phyloP scores from a whole-genome alignment of 2,797 vertebrate genomes.

The Alfaro cultratus region DNA sequence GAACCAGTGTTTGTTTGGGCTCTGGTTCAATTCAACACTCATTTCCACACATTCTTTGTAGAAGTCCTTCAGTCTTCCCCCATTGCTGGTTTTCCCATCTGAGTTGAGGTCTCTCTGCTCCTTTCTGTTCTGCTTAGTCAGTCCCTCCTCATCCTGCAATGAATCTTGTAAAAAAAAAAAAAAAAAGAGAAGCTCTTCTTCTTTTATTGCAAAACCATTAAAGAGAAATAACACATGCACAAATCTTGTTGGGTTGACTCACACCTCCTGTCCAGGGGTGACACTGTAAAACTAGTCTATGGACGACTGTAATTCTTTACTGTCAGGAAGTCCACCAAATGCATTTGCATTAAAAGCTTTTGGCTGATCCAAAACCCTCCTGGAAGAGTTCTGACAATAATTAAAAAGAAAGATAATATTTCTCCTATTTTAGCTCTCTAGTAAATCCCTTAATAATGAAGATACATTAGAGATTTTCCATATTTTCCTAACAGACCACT shows the following conservation, averaged over 20 bases:
- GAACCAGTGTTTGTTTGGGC: conserved; percentile 80
- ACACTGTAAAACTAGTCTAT: too few species aligned
- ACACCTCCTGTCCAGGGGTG: not conserved
- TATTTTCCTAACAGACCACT: too few species aligned
- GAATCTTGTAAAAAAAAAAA: conserved; percentile 72
- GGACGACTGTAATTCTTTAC: too few species aligned
- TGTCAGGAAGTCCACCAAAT: too few species aligned
- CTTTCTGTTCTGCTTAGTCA: conserved; percentile 69
- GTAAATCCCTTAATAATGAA: too few species aligned
- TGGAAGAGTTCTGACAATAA: too few species aligned
- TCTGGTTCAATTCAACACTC: conserved; percentile 70
- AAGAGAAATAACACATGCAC: conserved; percentile 54
- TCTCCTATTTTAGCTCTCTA: too few species aligned
- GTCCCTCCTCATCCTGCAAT: conserved; percentile 70
- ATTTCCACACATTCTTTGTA: conserved; percentile 82
- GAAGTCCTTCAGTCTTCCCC: conserved; percentile 78
- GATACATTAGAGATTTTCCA: too few species aligned
- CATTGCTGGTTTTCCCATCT: conserved; percentile 74
- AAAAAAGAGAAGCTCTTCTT: conserved; percentile 53
- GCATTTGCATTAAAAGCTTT: too few species aligned
- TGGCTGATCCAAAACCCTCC: too few species aligned
- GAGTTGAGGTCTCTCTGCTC: conserved; percentile 57
- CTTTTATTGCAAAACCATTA: conserved; percentile 22
- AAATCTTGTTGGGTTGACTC: not conserved
- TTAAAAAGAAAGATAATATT: too few species aligned